Conservation (phyloP, 2,888 invertebrate species). For the Altica lythri region DNA sequence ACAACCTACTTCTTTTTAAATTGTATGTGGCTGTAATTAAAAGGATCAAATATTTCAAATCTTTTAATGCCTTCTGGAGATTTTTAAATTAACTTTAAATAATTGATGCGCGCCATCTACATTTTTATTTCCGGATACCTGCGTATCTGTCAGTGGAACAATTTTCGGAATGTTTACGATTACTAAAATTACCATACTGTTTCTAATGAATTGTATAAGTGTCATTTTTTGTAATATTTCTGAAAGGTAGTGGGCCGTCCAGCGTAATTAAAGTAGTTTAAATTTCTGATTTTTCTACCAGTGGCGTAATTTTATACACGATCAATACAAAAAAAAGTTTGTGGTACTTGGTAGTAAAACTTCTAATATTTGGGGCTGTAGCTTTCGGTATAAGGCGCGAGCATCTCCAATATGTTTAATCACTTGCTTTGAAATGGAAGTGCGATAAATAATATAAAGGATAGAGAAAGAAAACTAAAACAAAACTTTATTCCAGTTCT, state of each 20-base stretch:
- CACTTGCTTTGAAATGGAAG: too few relatives aligned
- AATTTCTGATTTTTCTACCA: too few relatives aligned
- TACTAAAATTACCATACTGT: constrained; percentile 15
- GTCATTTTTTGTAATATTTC: constrained; percentile 22
- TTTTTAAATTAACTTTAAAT: constrained; percentile 16
- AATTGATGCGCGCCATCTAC: constrained; percentile 18
- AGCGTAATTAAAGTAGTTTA: constrained; percentile 25
- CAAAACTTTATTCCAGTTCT: too few relatives aligned
- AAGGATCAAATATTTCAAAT: not conserved
- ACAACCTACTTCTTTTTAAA: too few relatives aligned
- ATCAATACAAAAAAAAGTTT: too few relatives aligned
- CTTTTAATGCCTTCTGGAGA: constrained; percentile 9
- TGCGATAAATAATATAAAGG: too few relatives aligned
- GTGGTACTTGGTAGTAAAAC: too few relatives aligned
- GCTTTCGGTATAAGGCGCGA: too few relatives aligned
- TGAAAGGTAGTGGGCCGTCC: constrained; percentile 17
- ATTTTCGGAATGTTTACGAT: constrained; percentile 20
- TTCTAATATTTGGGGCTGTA: too few relatives aligned
- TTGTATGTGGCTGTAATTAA: not conserved
- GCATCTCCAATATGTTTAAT: too few relatives aligned
- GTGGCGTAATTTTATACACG: too few relatives aligned
- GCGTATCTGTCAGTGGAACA: constrained; percentile 23
- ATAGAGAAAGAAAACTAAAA: too few relatives aligned
- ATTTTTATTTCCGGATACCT: constrained; percentile 25
- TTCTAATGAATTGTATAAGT: constrained; percentile 19